Evolutionary conservation across 2,888 invertebrate genomes (phyloP).

Genomic region (Thalpophila matura): DNA sequence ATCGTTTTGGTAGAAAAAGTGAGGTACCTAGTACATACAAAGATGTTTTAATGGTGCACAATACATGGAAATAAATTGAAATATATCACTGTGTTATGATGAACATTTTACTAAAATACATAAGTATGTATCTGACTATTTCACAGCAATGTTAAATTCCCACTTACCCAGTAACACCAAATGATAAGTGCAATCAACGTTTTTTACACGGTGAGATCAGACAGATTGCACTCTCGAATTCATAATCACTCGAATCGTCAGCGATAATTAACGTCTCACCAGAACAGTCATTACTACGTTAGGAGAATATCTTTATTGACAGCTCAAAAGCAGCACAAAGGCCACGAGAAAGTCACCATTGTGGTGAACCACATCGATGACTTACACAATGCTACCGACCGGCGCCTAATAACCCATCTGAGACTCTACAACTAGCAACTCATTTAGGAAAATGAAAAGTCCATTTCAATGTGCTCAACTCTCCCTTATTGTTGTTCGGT

Average conservation of each 20-base stretch:
- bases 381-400: slow-evolving; percentile 81
- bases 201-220: slow-evolving; percentile 45
- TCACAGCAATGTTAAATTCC: background rate
- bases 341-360: slow-evolving; percentile 83
- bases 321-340: slow-evolving; percentile 79
- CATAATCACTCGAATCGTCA: slow-evolving; percentile 68
- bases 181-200: slow-evolving; percentile 54
- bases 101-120: background rate
- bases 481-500: slow-evolving; percentile 80
- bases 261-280: slow-evolving; percentile 78
- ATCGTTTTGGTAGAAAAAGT: slow-evolving; percentile 10
- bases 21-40: background rate
- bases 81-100: background rate
- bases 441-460: slow-evolving; percentile 89
- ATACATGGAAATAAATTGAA: background rate
- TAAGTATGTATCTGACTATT: background rate
- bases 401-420: slow-evolving; percentile 82
- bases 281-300: slow-evolving; percentile 74
- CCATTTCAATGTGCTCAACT: slow-evolving; percentile 79
- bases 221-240: slow-evolving; percentile 67
- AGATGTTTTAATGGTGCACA: background rate
- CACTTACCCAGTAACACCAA: slow-evolving; percentile 57
- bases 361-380: slow-evolving; percentile 76
- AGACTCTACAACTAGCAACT: slow-evolving; percentile 80
- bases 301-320: slow-evolving; percentile 83